These are phyloP conservation scores for Agrypnus murinus DNA, from an alignment of 2,888 invertebrate species.

Conservation along the genomic window DNA sequence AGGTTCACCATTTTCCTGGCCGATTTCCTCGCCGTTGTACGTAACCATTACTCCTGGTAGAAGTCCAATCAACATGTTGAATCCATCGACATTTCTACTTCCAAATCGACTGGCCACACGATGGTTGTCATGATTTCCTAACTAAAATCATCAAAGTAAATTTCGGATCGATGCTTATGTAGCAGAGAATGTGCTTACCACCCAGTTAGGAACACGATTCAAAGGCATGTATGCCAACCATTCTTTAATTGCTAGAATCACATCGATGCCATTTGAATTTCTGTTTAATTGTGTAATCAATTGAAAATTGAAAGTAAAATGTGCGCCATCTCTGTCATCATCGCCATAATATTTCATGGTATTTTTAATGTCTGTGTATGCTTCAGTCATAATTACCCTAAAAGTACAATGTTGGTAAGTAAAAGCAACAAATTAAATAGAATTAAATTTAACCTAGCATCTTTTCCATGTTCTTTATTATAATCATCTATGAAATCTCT, in stretches of 20 bases:
- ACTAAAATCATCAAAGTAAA: slow-evolving; percentile 59
- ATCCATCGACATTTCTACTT: slow-evolving; percentile 80
- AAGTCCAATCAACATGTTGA: slow-evolving; percentile 87
- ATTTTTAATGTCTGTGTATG: slow-evolving; percentile 76
- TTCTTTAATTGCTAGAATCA: slow-evolving; percentile 76
- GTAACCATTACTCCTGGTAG: slow-evolving; percentile 90
- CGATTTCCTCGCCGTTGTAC: slow-evolving; percentile 91
- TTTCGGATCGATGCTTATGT: not conserved
- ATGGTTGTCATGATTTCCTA: slow-evolving; percentile 86
- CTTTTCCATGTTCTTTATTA: slow-evolving; percentile 61
- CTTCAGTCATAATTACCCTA: slow-evolving; percentile 68
- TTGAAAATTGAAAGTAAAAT: slow-evolving; percentile 87
- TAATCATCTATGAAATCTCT: slow-evolving; percentile 77
- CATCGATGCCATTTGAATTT: slow-evolving; percentile 77
- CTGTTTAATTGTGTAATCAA: slow-evolving; percentile 77
- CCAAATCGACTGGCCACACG: slow-evolving; percentile 83
- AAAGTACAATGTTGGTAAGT: not conserved
- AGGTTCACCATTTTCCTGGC: slow-evolving; percentile 77
- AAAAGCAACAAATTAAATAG: too few species aligned
- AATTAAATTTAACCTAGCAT: not conserved
- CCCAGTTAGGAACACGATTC: slow-evolving; percentile 82
- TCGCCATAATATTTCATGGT: slow-evolving; percentile 80
- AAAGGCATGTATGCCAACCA: slow-evolving; percentile 80
- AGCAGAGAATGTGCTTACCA: slow-evolving; percentile 73
- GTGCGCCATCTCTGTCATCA: slow-evolving; percentile 73